Conservation (phyloP, 2,797 vertebrate genomes). For the Argya squamiceps region DNA sequence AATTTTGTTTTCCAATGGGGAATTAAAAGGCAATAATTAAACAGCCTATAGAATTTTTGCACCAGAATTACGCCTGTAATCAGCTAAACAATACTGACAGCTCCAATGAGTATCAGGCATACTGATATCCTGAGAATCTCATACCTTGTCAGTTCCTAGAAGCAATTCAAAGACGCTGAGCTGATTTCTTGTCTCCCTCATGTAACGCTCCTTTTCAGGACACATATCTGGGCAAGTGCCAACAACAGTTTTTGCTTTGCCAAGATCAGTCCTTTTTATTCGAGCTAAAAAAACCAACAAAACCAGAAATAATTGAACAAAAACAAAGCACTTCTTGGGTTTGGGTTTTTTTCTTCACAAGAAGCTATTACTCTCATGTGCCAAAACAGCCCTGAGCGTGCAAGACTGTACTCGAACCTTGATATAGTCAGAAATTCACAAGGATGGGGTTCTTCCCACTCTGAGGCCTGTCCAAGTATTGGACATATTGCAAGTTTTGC, state of each 20-base stretch:
- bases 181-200: conserved; percentile 96
- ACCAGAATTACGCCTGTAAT: not conserved
- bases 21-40: not conserved
- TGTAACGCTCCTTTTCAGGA: conserved; percentile 96
- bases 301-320: not conserved
- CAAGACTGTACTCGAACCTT: not conserved
- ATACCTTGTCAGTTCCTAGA: conserved; percentile 90
- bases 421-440: not conserved
- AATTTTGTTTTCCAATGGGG: not conserved
- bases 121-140: not conserved
- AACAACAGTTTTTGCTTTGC: conserved; percentile 90
- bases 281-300: conserved; percentile 75
- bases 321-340: not conserved
- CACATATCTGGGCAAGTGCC: conserved; percentile 98
- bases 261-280: conserved; percentile 89
- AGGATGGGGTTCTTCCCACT: not conserved
- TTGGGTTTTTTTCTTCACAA: not conserved
- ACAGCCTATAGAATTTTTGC: not conserved
- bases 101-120: not conserved
- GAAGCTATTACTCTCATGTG: not conserved
- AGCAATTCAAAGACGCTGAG: conserved; percentile 90
- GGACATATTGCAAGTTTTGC: not conserved
- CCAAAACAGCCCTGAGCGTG: not conserved
- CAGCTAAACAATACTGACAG: not conserved
- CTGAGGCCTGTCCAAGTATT: not conserved